Base-by-base conservation (phyloP, 2,113 vertebrate genomes). In the Ammodramus savannarum region DNA sequence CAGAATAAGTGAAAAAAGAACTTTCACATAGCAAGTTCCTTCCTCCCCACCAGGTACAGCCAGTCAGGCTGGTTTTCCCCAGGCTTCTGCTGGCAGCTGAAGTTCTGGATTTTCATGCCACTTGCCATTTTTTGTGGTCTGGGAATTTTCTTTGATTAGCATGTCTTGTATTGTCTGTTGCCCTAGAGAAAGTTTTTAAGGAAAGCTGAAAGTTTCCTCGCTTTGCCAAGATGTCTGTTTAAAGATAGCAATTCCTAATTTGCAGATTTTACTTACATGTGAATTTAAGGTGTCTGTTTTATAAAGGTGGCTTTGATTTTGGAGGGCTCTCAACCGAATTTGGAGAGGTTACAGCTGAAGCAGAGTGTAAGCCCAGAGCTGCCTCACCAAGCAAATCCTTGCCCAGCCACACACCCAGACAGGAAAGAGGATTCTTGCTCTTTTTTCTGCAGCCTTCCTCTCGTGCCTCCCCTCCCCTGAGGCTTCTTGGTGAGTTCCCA, bases 11-110 rank as follows among this genome's bases (percentile, higher is more conserved):
- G 73, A 16, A 74, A 58, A 89, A 61, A 57, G 61, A 76, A 27
- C 31, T 92, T 83, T 39, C 10, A 38, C 5, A 7, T n/a, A 31
- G n/a, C 29, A 84, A 44, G 67, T 39, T 0, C 0, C 36, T 90
- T 88, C 69, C 26, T 59, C 39, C 83, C 41, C 15, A 12, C 31
- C 51, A 48, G 65, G 59, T 84, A 27, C 57, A 77, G 51, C 73
- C 41, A 32, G 69, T 90, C 81, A 46, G 41, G 48, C 89, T 85
- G 87, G 67, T 90, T 95, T 90, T 72, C 62, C 34, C 39, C 13
- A 25, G 55, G 46, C n/a, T 87, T 29, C 39, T 68, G 29, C 31
- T 46, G 55, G 57, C 39, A 52, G 46, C 55, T 4, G 8, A 51
- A 94, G 31, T n/a, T 77, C 62, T 76, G 62, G 21, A 57, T 67